Percentiles rank a stretch among this genome's conserved stretches.
Evolutionary conservation across 1,140 invertebrate genomes (phyloP).

Genomic region (Drosophila auraria): DNA sequence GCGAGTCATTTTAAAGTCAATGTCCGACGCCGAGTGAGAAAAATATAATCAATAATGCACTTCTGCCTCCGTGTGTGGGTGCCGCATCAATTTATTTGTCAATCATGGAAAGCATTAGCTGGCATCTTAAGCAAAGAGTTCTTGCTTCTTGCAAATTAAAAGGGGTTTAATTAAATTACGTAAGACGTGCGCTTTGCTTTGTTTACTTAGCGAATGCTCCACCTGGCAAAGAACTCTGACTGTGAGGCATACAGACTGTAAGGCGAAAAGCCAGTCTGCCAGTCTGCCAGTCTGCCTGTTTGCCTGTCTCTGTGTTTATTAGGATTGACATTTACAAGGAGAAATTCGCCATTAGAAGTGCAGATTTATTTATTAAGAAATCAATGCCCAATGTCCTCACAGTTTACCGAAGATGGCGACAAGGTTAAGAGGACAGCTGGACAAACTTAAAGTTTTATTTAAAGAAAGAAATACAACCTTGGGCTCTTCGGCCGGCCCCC

Average conservation of each 20-base stretch:
- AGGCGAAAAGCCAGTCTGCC: too few relatives aligned
- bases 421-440: not conserved
- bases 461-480: not conserved
- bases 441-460: too few relatives aligned
- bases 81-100: constrained; percentile 30
- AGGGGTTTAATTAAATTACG: constrained; percentile 36
- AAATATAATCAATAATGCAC: constrained; percentile 26
- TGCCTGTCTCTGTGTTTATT: too few relatives aligned
- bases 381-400: not conserved
- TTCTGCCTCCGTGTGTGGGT: not conserved
- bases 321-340: not conserved
- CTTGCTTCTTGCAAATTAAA: constrained; percentile 23
- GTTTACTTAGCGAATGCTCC: not conserved
- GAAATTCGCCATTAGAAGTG: not conserved
- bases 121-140: not conserved
- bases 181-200: not conserved
- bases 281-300: too few relatives aligned
- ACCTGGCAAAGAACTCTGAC: not conserved
- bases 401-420: too few relatives aligned
- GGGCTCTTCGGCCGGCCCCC: not conserved
- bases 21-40: not conserved
- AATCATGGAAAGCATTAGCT: constrained; percentile 23
- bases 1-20: not conserved
- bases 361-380: constrained; percentile 7
- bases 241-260: not conserved